Conservation (phyloP, 2,113 vertebrate species). For the Castor canadensis region DNA sequence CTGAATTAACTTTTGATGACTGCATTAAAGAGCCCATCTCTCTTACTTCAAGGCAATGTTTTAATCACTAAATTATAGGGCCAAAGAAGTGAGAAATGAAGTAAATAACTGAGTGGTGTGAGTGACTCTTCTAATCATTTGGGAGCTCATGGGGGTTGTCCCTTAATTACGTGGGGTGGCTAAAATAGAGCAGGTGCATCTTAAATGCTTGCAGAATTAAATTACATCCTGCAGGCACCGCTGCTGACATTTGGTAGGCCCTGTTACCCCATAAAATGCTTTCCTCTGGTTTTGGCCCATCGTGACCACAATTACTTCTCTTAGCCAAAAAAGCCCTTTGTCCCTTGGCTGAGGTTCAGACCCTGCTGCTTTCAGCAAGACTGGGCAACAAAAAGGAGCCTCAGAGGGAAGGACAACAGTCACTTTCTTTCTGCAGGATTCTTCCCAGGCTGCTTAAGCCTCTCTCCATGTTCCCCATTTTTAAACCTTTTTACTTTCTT, state of each 20-base stretch:
- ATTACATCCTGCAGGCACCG: neutral
- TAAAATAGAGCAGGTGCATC: conserved; percentile 23
- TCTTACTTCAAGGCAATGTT: too few relatives aligned
- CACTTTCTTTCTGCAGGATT: conserved; percentile 53
- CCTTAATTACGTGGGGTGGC: neutral
- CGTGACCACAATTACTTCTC: conserved; percentile 44
- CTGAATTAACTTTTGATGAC: too few relatives aligned
- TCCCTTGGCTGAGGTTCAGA: conserved; percentile 65
- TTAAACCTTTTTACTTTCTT: conserved; percentile 52
- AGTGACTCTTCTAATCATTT: neutral
- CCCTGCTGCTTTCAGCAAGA: conserved; percentile 53
- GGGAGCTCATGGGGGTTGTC: neutral
- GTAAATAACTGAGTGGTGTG: neutral
- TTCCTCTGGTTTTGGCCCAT: conserved; percentile 46
- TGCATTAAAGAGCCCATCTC: too few relatives aligned
- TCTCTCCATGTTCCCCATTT: neutral
- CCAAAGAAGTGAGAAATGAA: neutral
- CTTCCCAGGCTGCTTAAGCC: conserved; percentile 48
- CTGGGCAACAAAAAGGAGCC: conserved; percentile 45
- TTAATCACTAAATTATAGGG: neutral
- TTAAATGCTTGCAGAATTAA: neutral
- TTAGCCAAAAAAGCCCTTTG: conserved; percentile 59
- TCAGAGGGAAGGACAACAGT: conserved; percentile 57
- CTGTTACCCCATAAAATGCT: conserved; percentile 27
- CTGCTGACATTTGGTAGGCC: neutral